Evolutionary conservation across 2,113 vertebrate species (phyloP).

Genomic region (Microtus montanus): DNA sequence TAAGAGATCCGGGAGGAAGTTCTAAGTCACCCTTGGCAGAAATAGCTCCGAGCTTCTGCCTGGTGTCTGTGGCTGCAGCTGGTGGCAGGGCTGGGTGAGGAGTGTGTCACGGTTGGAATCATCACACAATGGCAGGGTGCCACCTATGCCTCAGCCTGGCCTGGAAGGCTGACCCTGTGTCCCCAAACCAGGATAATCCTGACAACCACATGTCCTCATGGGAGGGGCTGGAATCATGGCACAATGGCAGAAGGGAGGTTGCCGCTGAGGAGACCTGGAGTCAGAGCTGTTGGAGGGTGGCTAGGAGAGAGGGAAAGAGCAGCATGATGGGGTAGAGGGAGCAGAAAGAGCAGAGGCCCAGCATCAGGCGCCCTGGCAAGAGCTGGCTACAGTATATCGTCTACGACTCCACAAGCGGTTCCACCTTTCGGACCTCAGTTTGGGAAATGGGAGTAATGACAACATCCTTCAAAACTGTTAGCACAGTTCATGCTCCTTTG

Average conservation of each 20-base stretch:
- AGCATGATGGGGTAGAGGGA: neutral
- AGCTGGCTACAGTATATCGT: accelerated
- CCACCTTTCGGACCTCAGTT: neutral
- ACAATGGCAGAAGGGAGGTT: neutral
- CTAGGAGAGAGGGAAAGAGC: neutral
- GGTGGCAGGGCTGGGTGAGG: neutral
- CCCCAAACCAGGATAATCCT: neutral
- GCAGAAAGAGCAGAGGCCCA: neutral
- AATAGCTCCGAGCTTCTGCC: slow-evolving; percentile 69
- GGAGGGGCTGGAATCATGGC: neutral
- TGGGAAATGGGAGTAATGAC: neutral
- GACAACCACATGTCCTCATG: accelerated
- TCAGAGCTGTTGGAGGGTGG: accelerated
- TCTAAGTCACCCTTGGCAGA: slow-evolving; percentile 76
- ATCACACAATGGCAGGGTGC: accelerated
- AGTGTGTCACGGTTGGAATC: neutral
- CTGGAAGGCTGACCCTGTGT: neutral
- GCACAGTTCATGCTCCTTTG: accelerated
- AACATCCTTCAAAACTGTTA: neutral
- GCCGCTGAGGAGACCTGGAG: accelerated
- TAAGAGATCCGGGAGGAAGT: slow-evolving; percentile 80
- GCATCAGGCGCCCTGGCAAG: neutral
- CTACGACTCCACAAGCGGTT: neutral
- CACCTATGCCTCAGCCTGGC: neutral
- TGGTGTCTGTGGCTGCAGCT: slow-evolving; percentile 43